Evolutionary conservation across 2,888 invertebrate genomes (phyloP).

Genomic region (Drosophila paramelanica): DNA sequence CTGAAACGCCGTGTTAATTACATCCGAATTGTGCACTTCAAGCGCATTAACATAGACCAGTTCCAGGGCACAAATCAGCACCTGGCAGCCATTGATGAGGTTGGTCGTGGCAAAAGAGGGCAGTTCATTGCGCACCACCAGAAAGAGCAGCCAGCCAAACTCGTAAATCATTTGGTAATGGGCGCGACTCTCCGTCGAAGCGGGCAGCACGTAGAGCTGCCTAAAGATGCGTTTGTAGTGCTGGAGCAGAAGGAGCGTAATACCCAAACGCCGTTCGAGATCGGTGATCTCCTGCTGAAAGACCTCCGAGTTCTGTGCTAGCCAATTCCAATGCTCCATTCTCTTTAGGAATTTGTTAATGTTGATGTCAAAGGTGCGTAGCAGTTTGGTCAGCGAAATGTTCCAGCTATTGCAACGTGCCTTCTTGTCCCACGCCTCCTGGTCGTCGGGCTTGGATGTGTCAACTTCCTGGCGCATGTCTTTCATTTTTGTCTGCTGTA

Average conservation of each 20-base stretch:
- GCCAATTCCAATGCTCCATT: constrained; percentile 62
- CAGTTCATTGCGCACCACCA: constrained; percentile 58
- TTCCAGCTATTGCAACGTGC: constrained; percentile 55
- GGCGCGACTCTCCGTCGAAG: constrained; percentile 18
- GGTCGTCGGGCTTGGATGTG: neutral
- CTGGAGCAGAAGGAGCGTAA: constrained; percentile 39
- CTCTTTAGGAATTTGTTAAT: constrained; percentile 47
- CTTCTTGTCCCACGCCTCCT: constrained; percentile 16
- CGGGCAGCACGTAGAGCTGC: constrained; percentile 44
- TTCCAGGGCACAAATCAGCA: constrained; percentile 62
- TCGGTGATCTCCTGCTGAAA: constrained; percentile 50
- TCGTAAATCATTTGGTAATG: constrained; percentile 60
- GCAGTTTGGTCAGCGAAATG: constrained; percentile 56
- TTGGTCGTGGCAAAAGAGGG: constrained; percentile 40
- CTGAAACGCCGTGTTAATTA: constrained; percentile 43
- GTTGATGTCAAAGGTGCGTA: constrained; percentile 52
- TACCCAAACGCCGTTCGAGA: constrained; percentile 42
- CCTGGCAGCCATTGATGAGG: constrained; percentile 53
- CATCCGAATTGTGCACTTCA: constrained; percentile 44
- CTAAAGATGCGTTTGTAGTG: constrained; percentile 61
- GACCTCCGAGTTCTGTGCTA: constrained; percentile 36
- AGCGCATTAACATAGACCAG: constrained; percentile 64
- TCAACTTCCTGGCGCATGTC: constrained; percentile 31
- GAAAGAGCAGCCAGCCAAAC: constrained; percentile 66
- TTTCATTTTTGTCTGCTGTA: constrained; percentile 53